Base-by-base conservation (phyloP, 2,797 vertebrate genomes). In the Chrysocyon brachyurus region DNA sequence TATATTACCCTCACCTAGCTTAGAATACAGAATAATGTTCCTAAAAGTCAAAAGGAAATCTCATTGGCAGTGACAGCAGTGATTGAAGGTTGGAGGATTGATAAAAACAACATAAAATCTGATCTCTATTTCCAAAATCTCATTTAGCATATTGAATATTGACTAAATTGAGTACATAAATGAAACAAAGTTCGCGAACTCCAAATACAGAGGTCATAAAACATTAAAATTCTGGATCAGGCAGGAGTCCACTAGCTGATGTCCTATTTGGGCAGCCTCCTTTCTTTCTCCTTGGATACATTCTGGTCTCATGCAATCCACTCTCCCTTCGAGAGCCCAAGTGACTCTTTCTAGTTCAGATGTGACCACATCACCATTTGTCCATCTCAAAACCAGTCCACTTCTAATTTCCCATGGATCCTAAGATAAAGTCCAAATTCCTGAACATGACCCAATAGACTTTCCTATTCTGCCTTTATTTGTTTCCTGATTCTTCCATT, bases 241-340 rank as follows among this genome's bases (percentile, higher is more conserved):
- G 6, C 0, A 3, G 26, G 16, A 16, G 10, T 22, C 21, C 0
- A 2, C 12, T 3, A 12, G 8, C 22, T 10, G 0, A 3, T 0
- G 9, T 21, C 33, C 19, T 6, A 0, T 33, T 5, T 24, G 12
- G 24, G 16, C 3, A 26, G 12, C 0, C 2, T 14, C 11, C 24
- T 57, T 59, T 63, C 9, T 31, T 26, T 24, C 4, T n/a, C 36
- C 68, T 12, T 49, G 33, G 12, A 7, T 19, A 1, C 4, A 15
- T 7, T 17, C 12, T 46, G 10, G 9, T 8, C 46, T 19, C 10
- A 9, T 6, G 57, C n/a, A 64, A 31, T 5, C 31, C 6, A 12
- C 15, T 90, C 33, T 61, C n/a, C 24, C 4, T 15, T 54, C 21
- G 40, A 16, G 6, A 81, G 40, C 22, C 40, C n/a, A 64, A 28